Evolutionary conservation across 2,888 invertebrate genomes (phyloP), one percentile per base, ranked within the genome.

Genomic region (Petrophora chlorosata): DNA sequence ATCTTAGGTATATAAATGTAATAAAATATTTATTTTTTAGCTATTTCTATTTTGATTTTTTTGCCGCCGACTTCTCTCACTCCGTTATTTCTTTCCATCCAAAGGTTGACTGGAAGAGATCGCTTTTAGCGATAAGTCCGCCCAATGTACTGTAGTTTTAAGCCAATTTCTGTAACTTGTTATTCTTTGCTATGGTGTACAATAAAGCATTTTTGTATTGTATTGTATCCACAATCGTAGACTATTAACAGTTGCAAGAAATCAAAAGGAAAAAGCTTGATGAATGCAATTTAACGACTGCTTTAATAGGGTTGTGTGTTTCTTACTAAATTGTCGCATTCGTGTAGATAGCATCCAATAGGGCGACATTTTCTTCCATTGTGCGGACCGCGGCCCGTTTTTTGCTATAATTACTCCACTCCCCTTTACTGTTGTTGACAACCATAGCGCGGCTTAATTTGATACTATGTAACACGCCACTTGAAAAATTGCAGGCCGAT

Each of bases 281-380:
- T 76, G 70, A 78, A 80, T 78, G 77, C 70, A 69, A 61, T 70
- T 71, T 71, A 76, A 73, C 74, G 71, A 68, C 72, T 59, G 67
- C 65, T 73, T 72, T 74, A 78, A 77, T 76, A 76, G 76, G 67
- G 62, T 58, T 73, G 67, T 75, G 71, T 73, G 59, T 73, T 79
- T 75, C 74, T 75, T 74, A 65, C 64, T 70, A 78, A 81, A 79
- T 76, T 75, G 68, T 72, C 56, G 62, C 66, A 70, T 76, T 68
- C 65, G 65, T 63, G 63, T 56, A 55, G 63, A 61, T 61, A 61
- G 59, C 62, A 46, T 65, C 51, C 62, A 63, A 67, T 67, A 61
- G 51, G n/a, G 62, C 60, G 56, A 57, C 59, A 58, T 53, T 70
- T 71, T 68, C 68, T 69, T 69, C 64, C 68, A 67, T 67, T 70